Conservation (phyloP, 1,140 invertebrate genomes). For the Ctenoplectra terminalis region DNA sequence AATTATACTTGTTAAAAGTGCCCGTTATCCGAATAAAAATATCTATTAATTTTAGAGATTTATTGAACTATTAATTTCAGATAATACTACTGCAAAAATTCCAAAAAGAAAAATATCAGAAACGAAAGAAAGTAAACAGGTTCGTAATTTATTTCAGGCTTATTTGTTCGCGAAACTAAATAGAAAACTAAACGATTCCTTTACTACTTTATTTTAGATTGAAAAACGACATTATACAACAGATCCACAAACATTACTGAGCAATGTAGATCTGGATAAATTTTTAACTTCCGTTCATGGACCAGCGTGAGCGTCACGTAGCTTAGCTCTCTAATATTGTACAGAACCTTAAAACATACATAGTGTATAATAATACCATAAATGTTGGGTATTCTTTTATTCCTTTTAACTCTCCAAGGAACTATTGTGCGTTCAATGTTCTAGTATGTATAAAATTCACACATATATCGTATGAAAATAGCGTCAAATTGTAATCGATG, state of each 20-base stretch:
- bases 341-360: background rate
- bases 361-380: background rate
- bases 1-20: background rate
- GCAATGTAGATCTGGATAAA: conserved; percentile 70
- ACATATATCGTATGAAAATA: background rate
- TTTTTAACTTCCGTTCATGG: conserved; percentile 74
- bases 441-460: background rate
- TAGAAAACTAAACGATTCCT: background rate
- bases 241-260: conserved; percentile 70
- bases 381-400: background rate
- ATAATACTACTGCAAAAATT: conserved; percentile 42
- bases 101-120: conserved; percentile 60
- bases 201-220: conserved; percentile 42
- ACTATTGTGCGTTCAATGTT: background rate
- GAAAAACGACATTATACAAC: conserved; percentile 62
- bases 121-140: conserved; percentile 62
- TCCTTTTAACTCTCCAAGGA: background rate
- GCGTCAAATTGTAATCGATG: background rate
- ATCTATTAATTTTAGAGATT: background rate
- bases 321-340: conserved; percentile 19
- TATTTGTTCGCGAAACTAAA: background rate
- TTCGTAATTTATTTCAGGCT: conserved; percentile 39
- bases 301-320: conserved; percentile 51
- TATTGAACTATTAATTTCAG: conserved; percentile 28
- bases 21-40: background rate